Evolutionary conservation across 2,797 vertebrate genomes (phyloP).

Genomic region (Clangula hyemalis): DNA sequence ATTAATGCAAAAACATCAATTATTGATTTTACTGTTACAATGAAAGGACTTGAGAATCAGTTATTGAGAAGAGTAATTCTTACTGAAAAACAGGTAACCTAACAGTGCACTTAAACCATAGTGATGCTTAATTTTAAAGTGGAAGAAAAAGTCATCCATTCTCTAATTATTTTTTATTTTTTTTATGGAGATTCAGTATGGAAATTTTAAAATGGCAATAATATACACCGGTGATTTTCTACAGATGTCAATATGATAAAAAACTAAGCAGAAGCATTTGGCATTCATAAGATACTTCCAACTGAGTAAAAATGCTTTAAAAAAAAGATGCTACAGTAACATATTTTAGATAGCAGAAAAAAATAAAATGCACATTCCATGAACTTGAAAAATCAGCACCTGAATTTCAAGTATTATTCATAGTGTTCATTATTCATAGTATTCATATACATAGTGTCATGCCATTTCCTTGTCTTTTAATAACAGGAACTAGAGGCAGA

Average conservation of each 20-base stretch:
- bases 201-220: background rate
- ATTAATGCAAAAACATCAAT: constrained; percentile 82
- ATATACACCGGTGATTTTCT: background rate
- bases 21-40: constrained; percentile 83
- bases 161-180: background rate
- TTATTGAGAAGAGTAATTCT: constrained; percentile 82
- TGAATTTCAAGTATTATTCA: background rate
- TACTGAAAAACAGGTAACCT: constrained; percentile 81
- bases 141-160: background rate
- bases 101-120: background rate
- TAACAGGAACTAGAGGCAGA: constrained; percentile 80
- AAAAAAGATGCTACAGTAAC: background rate
- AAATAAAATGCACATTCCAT: background rate
- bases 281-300: background rate
- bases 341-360: background rate
- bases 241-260: background rate
- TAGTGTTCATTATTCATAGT: too few relatives aligned
- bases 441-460: background rate
- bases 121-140: background rate
- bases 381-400: background rate
- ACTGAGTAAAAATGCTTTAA: background rate
- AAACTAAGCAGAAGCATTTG: background rate
- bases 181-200: background rate
- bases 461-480: constrained; percentile 24
- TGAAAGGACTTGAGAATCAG: constrained; percentile 83